These are phyloP conservation scores for Hoplodrina ambigua DNA, from an alignment of 2,888 invertebrate species.

Conservation along the genomic window DNA sequence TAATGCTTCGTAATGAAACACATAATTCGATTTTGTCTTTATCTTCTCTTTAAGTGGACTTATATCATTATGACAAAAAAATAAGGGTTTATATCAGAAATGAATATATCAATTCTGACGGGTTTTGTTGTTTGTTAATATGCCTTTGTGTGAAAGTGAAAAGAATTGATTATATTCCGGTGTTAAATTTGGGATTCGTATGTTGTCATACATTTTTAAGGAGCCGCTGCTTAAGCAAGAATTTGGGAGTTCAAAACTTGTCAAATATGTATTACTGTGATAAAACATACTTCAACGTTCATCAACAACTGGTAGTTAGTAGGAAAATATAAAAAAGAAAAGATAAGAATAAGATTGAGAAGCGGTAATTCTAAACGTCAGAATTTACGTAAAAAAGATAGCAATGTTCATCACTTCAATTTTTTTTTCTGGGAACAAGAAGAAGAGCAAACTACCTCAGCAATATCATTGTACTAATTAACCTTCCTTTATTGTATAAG, in stretches of 20 bases:
- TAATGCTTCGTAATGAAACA: constrained; percentile 77
- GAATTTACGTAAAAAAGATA: too few relatives aligned
- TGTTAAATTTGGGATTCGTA: background rate
- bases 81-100: constrained; percentile 73
- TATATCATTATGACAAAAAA: constrained; percentile 81
- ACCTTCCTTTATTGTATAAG: background rate
- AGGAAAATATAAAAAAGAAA: too few relatives aligned
- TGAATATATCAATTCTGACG: constrained; percentile 68
- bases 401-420: too few relatives aligned
- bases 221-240: background rate
- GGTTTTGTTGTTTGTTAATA: constrained; percentile 34
- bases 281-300: too few relatives aligned
- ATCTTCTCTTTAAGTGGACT: constrained; percentile 83
- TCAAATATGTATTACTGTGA: background rate
- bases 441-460: too few relatives aligned
- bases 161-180: constrained; percentile 16
- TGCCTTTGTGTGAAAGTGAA: constrained; percentile 33
- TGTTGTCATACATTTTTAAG: too few relatives aligned
- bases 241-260: background rate
- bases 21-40: constrained; percentile 85
- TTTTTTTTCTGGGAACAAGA: too few relatives aligned
- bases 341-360: too few relatives aligned
- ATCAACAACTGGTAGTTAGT: too few relatives aligned
- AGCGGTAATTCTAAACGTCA: background rate
- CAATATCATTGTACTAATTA: background rate